These are phyloP conservation scores for Asobara japonica DNA, from an alignment of 1,140 invertebrate species.

Conservation along the genomic window DNA sequence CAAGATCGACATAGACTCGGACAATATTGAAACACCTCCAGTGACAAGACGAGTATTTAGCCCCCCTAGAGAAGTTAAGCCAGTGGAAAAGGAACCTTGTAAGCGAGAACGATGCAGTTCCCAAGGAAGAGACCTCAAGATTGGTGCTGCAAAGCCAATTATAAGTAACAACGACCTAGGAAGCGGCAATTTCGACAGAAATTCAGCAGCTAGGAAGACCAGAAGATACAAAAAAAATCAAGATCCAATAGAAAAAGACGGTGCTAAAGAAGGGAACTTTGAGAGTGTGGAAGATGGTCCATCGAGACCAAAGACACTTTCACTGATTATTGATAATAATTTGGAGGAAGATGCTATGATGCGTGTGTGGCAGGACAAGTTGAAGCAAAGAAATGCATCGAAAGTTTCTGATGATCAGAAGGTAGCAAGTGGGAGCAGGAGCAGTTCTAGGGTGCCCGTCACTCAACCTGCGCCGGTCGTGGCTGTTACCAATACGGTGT, in stretches of 20 bases:
- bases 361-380: constrained; percentile 59
- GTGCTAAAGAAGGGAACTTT: constrained; percentile 34
- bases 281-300: constrained; percentile 46
- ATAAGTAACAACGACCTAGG: constrained; percentile 55
- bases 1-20: constrained; percentile 87
- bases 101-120: constrained; percentile 62
- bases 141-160: constrained; percentile 32
- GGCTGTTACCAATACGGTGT: constrained; percentile 62
- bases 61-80: constrained; percentile 72
- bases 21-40: constrained; percentile 90
- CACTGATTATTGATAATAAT: constrained; percentile 37
- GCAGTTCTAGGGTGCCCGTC: constrained; percentile 52
- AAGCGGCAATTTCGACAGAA: constrained; percentile 83
- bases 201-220: constrained; percentile 82
- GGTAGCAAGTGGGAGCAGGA: constrained; percentile 61
- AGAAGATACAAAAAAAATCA: constrained; percentile 81
- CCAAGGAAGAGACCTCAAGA: constrained; percentile 50
- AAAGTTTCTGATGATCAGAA: constrained; percentile 60
- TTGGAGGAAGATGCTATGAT: constrained; percentile 52
- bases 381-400: constrained; percentile 50
- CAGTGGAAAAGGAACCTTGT: constrained; percentile 60
- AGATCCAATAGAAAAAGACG: constrained; percentile 57
- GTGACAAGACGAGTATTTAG: constrained; percentile 77
- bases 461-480: constrained; percentile 60
- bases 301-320: constrained; percentile 54